Evolutionary conservation across 2,113 vertebrate species (phyloP).

Genomic region (Larimichthys crocea): DNA sequence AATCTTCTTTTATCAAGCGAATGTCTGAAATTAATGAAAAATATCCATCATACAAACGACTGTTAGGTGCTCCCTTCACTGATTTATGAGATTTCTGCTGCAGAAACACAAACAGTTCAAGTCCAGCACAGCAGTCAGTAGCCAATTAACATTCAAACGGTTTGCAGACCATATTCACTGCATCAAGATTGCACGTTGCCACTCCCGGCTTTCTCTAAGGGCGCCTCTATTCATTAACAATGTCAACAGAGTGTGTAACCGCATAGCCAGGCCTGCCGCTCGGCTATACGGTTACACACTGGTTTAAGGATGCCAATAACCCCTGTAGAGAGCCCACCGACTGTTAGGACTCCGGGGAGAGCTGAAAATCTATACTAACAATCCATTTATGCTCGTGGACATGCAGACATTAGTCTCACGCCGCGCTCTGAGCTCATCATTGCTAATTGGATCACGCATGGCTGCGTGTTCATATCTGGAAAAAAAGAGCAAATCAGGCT

Average conservation of each 20-base stretch:
- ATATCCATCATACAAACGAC: too few species aligned
- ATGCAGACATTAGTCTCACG: constrained; percentile 53
- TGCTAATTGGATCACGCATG: constrained; percentile 75
- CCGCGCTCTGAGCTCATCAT: constrained; percentile 51
- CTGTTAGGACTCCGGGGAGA: constrained; percentile 51
- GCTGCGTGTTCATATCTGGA: constrained; percentile 59
- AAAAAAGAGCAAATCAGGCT: constrained; percentile 40
- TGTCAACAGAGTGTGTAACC: constrained; percentile 51
- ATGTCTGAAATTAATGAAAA: too few species aligned
- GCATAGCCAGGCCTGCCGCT: constrained; percentile 10
- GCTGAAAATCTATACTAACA: constrained; percentile 75
- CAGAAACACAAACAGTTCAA: background rate
- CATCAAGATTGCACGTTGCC: constrained; percentile 11
- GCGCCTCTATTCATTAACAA: constrained; percentile 57
- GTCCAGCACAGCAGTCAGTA: background rate
- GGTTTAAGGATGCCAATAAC: constrained; percentile 71
- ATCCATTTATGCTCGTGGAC: constrained; percentile 71
- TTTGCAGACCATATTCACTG: background rate
- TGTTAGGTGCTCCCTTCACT: background rate
- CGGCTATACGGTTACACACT: constrained; percentile 50
- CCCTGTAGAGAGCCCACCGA: constrained; percentile 58
- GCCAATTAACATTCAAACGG: constrained; percentile 22
- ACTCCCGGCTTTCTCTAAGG: constrained; percentile 13
- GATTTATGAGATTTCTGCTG: background rate
- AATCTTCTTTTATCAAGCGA: background rate